Base-by-base conservation (phyloP, 2,797 vertebrate genomes). In the Pyrocephalus nanus region DNA sequence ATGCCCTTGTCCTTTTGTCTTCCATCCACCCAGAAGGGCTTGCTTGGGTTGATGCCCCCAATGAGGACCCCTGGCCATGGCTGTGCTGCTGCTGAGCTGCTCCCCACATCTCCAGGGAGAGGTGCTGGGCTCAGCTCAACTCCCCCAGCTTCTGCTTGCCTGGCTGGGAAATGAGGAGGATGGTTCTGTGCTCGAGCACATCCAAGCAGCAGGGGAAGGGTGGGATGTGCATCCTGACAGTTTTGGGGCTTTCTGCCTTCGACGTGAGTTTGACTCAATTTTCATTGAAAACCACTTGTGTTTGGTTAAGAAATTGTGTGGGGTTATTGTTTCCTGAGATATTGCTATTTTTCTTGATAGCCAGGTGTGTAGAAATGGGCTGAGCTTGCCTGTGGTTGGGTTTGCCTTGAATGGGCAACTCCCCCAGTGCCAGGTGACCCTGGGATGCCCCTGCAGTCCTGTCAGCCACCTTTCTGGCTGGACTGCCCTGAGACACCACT, bases 121-220 rank as follows among this genome's bases (percentile, higher is more conserved):
- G 38, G 11, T 16, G 50, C 77, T 64, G 88, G 64, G 64, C 57
- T 53, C 45, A 34, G 40, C 13, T 53, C 29, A 6, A 10, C 36
- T 61, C 3, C 23, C n/a, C 1, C 4, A 21, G 40, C 15, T 36
- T 21, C 17, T 40, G 19, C 43, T 55, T n/a, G 15, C 11, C 2
- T 1, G 1, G 8, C 54, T 60, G 40, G 32, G 42, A 4, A 11
- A 7, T 3, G 8, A 43, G 22, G 4, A 0, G 2, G 47, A 2
- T 2, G 21, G 17, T 3, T 15, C 40, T 17, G 11, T 34, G 22
- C 22, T 8, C 29, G 8, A 32, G 57, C 34, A 12, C 25, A 14
- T 23, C 18, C 67, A 22, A 12, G 29, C 3, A 5, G 45, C 36
- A 13, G 27, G 53, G n/a, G 14, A 57, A 45, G 30, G 34, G 19